These are phyloP conservation scores for Lerema accius DNA, from an alignment of 1,140 invertebrate genomes.

Conservation along the genomic window DNA sequence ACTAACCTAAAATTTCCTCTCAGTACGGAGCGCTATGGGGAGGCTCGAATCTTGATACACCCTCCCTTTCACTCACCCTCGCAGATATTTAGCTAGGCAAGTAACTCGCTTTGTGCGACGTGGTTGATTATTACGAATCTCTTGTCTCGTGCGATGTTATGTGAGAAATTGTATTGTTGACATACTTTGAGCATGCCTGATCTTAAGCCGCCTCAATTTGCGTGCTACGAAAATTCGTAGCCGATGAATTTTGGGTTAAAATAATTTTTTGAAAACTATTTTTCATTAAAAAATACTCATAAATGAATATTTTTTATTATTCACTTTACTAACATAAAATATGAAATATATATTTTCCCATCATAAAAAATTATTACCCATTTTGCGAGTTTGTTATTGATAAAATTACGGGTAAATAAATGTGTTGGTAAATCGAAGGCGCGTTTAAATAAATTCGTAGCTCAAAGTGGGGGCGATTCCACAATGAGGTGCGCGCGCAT, in stretches of 20 bases:
- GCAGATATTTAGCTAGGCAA: conserved; percentile 69
- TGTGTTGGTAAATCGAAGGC: neutral
- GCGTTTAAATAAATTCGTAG: conserved; percentile 20
- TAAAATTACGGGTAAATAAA: too few species aligned
- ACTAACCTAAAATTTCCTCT: conserved; percentile 81
- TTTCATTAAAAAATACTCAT: neutral
- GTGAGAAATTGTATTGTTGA: conserved; percentile 46
- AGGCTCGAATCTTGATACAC: conserved; percentile 69
- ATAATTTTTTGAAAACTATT: neutral
- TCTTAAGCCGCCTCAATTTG: conserved; percentile 14
- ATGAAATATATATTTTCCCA: too few species aligned
- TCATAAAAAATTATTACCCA: too few species aligned
- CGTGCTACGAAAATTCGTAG: conserved; percentile 37
- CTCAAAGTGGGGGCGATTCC: conserved; percentile 20
- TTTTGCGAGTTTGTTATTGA: too few species aligned
- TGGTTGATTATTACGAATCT: conserved; percentile 76
- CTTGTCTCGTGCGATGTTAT: conserved; percentile 51
- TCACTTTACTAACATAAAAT: too few species aligned
- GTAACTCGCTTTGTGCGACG: conserved; percentile 73
- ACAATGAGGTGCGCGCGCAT: conserved; percentile 31
- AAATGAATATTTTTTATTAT: neutral
- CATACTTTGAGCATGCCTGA: conserved; percentile 26
- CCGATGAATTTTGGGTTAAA: neutral
- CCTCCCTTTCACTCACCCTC: conserved; percentile 77
- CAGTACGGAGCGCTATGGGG: conserved; percentile 73